Evolutionary conservation across 2,888 invertebrate species (phyloP).

Genomic region (Boloria selene): DNA sequence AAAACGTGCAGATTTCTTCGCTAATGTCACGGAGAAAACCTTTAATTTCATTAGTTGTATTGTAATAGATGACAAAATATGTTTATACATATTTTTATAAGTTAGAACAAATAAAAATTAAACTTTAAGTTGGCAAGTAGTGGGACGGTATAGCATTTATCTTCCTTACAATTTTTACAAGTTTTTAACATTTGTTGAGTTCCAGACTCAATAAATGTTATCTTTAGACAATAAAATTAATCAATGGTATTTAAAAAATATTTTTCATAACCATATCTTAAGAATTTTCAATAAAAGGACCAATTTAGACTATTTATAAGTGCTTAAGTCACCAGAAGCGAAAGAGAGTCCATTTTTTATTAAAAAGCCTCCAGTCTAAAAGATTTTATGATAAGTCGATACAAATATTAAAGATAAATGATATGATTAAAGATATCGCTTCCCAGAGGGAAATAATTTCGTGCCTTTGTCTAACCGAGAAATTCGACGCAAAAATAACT

Average conservation of each 20-base stretch:
- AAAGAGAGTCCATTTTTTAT: constrained; percentile 1
- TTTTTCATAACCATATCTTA: constrained; percentile 14
- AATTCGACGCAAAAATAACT: constrained; percentile 51
- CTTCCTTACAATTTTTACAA: no score
- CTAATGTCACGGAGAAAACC: no score
- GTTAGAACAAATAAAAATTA: no score
- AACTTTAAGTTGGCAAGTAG: no score
- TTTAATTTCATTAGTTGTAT: no score
- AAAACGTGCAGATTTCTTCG: no score
- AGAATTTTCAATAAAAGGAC: constrained; percentile 3
- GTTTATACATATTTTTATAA: no score
- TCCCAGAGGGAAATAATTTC: constrained; percentile 1
- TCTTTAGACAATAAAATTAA: neutral
- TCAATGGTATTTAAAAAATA: neutral
- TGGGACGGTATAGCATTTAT: no score
- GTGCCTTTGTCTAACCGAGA: constrained; percentile 46
- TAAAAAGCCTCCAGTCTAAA: constrained; percentile 23
- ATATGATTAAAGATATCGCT: constrained; percentile 33
- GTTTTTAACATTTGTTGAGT: no score
- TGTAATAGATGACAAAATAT: no score
- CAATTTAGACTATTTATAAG: constrained; percentile 8
- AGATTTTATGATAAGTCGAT: constrained; percentile 41
- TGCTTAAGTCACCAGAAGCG: neutral
- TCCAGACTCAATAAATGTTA: neutral
- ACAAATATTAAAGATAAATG: constrained; percentile 37